Conservation (phyloP, 2,113 vertebrate species). For the Okapia johnstoni region DNA sequence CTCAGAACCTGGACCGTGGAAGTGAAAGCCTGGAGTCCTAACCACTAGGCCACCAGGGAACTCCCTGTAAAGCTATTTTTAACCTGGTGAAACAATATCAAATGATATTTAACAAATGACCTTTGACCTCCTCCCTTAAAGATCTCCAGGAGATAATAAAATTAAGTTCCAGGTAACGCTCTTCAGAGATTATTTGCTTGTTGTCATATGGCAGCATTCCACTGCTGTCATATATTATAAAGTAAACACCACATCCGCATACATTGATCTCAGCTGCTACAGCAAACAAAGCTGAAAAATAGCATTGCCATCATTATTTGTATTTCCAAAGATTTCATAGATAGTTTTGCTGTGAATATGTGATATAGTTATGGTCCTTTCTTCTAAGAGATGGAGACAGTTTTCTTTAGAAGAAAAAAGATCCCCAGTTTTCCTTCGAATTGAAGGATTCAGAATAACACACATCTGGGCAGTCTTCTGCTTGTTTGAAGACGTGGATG, state of each 20-base stretch:
- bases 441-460: not conserved
- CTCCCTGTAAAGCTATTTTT: not conserved
- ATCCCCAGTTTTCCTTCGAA: not conserved
- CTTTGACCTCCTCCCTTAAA: not conserved
- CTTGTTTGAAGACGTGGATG: not conserved
- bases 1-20: not conserved
- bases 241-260: not conserved
- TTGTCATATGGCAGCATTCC: not conserved
- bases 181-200: not conserved
- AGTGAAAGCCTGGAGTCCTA: not conserved
- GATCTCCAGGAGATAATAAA: not conserved
- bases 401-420: conserved; percentile 33
- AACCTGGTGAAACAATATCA: conserved; percentile 11
- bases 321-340: conserved; percentile 5
- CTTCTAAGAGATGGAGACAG: not conserved
- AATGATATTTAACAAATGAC: not conserved
- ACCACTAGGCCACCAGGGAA: not conserved
- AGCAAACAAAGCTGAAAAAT: not conserved
- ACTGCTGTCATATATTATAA: not conserved
- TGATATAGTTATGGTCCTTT: not conserved
- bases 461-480: conserved; percentile 24
- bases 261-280: not conserved
- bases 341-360: not conserved
- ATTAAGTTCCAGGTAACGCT: not conserved
- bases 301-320: not conserved